Base-by-base conservation (phyloP, 2,113 vertebrate species). In the Stictonetta naevosa region DNA sequence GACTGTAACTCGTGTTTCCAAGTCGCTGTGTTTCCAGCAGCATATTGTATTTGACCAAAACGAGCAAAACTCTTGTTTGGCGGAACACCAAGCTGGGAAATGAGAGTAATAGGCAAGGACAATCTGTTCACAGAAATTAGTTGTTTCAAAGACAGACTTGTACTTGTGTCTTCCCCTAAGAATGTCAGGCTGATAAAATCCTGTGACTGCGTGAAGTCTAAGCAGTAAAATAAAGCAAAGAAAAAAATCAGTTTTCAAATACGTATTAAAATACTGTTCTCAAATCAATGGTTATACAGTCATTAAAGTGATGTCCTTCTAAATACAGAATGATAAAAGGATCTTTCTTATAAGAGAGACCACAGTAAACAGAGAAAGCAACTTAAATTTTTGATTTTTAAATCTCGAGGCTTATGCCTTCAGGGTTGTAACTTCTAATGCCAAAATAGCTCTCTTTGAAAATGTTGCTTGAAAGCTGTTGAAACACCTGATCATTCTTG, bases 1-100 rank as follows among this genome's bases (percentile, higher is more conserved):
- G 98, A 98, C 96, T 96, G 59, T 63, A 77, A 95, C 95, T 98
- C 86, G 85, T 86, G 93, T 98, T 98, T 98, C 97, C 94, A 92
- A 79, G 81, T 88, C 92, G 96, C 96, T 75, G 93, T 94, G 97
- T 97, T 98, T 97, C 98, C 97, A 85, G 92, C 96, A 94, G 97
- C 97, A 98, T 96, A 95, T 95, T 94, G 90, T 97, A 95, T 97
- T 97, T 98, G 94, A 81, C 96, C 96, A 95, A 87, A 98, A 96
- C 71, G 86, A 97, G 93, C 83, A 95, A 75, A 95, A 68, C 90
- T 83, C 68, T 48, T 95, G 53, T 90, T 95, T 98, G 98, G 98
- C 98, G 1, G 98, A 95, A 98, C 98, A 97, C 95, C 96, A 93
- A 95, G 97, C 97, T 96, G 96, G 90, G 83, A 85, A 92, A 93